Conservation (phyloP, 2,113 vertebrate genomes). For the Atractosteus spatula region DNA sequence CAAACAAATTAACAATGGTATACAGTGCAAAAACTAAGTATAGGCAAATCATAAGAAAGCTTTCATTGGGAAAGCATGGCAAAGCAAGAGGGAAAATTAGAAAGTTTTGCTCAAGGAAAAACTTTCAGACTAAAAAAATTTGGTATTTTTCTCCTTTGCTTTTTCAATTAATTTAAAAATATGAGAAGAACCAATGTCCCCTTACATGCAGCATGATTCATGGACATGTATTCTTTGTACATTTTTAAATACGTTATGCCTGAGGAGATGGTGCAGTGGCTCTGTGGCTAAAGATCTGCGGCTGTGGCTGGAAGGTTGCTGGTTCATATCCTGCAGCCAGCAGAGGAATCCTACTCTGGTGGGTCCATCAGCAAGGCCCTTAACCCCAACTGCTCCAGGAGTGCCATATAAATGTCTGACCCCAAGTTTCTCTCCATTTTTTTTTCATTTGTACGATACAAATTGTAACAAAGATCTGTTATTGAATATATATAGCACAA, state of each 20-base stretch:
- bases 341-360: no score
- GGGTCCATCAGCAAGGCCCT: no score
- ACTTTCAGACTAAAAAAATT: neutral
- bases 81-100: neutral
- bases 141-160: neutral
- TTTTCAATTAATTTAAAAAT: neutral
- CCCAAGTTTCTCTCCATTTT: no score
- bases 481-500: neutral
- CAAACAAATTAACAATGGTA: slow-evolving; percentile 8
- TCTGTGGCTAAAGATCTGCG: no score
- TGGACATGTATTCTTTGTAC: neutral
- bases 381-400: no score
- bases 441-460: no score
- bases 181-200: neutral
- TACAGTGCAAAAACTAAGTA: slow-evolving; percentile 14
- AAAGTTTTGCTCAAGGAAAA: neutral
- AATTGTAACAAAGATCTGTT: no score
- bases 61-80: slow-evolving; percentile 3
- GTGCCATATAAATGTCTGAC: no score
- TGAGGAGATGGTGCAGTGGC: no score
- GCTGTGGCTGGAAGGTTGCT: no score
- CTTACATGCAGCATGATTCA: neutral
- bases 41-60: slow-evolving; percentile 19
- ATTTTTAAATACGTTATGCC: no score
- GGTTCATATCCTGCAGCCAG: no score